phyloP scores from a whole-genome alignment of 2,797 vertebrate species.

The Darevskia mixta region DNA sequence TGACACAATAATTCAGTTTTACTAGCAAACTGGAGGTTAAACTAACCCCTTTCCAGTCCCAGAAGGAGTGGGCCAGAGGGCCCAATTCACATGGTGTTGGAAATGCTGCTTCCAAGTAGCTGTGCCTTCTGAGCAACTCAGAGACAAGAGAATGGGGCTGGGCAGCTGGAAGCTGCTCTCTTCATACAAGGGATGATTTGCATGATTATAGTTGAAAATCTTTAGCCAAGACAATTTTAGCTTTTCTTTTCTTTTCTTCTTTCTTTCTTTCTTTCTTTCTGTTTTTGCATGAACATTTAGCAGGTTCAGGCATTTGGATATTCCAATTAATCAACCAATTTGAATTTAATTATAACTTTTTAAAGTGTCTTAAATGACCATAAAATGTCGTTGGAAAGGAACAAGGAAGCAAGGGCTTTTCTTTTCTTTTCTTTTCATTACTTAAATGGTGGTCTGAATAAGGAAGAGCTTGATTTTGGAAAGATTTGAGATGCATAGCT shows the following conservation, averaged over 20 bases:
- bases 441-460: constrained; percentile 25
- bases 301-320: background rate
- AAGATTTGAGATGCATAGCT: constrained; percentile 17
- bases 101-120: background rate
- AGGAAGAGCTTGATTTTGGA: background rate
- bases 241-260: background rate
- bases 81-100: too few relatives aligned
- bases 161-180: background rate
- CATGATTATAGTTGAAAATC: background rate
- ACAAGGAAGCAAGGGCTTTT: background rate
- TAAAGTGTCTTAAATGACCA: too few relatives aligned
- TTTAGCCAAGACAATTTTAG: background rate
- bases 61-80: too few relatives aligned
- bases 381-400: background rate
- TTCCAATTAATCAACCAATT: background rate
- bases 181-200: background rate
- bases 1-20: too few relatives aligned
- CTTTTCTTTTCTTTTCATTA: background rate
- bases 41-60: too few relatives aligned
- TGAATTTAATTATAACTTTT: background rate
- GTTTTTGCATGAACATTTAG: background rate
- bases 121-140: background rate
- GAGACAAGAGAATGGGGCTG: background rate
- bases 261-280: background rate
- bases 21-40: too few relatives aligned